A percentile compares a stretch with the other conserved stretches of the same genome.
phyloP scores from a whole-genome alignment of 2,797 vertebrate species.

The Microchirus variegatus region DNA sequence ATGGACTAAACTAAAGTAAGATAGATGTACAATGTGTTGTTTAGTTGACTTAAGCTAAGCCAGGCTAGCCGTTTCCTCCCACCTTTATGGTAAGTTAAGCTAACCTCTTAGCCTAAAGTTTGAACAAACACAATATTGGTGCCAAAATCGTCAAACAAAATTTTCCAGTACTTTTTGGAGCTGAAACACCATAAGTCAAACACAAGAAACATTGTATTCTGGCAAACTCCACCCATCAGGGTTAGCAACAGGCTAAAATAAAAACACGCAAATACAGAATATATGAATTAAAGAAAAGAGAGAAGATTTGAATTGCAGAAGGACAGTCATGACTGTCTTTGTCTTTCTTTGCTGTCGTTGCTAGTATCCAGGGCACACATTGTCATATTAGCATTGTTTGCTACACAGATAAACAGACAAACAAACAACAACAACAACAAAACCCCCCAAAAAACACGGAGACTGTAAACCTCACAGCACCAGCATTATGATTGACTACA shows the following conservation, averaged over 20 bases:
- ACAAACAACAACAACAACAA: conserved; percentile 8
- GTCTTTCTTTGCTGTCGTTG: conserved; percentile 56
- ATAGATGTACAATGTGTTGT: too few relatives aligned
- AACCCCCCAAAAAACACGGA: conserved; percentile 3
- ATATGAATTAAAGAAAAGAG: not conserved
- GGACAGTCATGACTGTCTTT: conserved; percentile 45
- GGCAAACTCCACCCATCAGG: conserved; percentile 30
- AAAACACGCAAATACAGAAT: conserved; percentile 12
- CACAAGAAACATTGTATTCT: not conserved
- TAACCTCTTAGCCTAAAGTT: too few relatives aligned
- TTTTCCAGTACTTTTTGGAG: not conserved
- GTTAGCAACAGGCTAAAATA: not conserved
- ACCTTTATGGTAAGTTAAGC: too few relatives aligned
- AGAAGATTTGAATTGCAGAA: conserved; percentile 42
- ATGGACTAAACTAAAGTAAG: too few relatives aligned
- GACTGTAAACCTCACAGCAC: conserved; percentile 34
- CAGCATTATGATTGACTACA: conserved; percentile 40
- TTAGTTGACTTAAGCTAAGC: too few relatives aligned
- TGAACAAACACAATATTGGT: too few relatives aligned
- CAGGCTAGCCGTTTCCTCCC: too few relatives aligned
- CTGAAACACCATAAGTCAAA: not conserved
- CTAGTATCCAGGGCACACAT: conserved; percentile 75
- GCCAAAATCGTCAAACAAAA: too few relatives aligned
- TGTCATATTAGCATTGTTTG: conserved; percentile 58
- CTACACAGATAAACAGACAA: conserved; percentile 41